These are phyloP conservation scores for Prunella himalayana DNA, from an alignment of 2,113 vertebrate species.

Conservation along the genomic window DNA sequence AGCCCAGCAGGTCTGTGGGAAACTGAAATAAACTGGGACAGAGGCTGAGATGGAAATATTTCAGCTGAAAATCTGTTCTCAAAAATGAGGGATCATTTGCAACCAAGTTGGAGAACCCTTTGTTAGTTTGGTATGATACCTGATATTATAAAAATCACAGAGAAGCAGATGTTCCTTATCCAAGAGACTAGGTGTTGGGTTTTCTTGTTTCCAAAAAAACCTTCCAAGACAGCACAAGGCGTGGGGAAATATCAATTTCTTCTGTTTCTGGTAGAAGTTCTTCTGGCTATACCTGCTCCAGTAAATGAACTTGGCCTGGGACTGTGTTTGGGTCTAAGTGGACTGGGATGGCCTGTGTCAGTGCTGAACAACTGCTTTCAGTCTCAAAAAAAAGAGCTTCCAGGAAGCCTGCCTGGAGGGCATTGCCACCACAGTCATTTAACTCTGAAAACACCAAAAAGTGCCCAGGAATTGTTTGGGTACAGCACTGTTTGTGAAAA, in stretches of 20 bases:
- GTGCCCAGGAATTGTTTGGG: background rate
- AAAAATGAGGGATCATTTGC: background rate
- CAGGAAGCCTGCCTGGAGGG: background rate
- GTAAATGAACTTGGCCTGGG: background rate
- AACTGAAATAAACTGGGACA: background rate
- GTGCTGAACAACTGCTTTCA: background rate
- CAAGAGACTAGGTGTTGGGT: background rate
- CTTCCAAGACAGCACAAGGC: background rate
- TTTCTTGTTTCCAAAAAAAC: background rate
- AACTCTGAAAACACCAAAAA: background rate
- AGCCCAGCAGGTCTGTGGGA: background rate
- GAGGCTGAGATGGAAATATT: background rate
- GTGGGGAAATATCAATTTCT: background rate
- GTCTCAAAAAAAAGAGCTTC: background rate
- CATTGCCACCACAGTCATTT: rapidly evolving
- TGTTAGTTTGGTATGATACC: background rate
- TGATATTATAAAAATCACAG: background rate
- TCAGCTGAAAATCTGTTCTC: background rate
- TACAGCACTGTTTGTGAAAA: background rate
- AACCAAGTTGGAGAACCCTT: background rate
- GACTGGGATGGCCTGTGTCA: background rate
- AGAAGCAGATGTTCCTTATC: background rate
- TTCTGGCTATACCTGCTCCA: background rate
- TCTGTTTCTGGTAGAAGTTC: background rate
- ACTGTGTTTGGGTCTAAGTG: background rate